Conservation (phyloP, 2,113 vertebrate genomes). For the Strigops habroptila region DNA sequence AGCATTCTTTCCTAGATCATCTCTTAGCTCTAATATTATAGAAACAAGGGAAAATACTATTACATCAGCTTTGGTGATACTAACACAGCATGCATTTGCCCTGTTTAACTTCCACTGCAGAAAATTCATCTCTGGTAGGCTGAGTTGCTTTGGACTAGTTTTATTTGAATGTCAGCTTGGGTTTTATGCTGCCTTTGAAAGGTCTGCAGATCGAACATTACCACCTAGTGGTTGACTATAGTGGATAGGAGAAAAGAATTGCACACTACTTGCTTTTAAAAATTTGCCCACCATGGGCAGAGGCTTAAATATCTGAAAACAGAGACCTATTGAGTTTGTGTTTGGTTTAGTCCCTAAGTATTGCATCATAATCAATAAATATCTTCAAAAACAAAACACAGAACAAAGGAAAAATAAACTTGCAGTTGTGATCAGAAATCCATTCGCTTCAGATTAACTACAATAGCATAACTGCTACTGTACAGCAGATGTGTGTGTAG, state of each 20-base stretch:
- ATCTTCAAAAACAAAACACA: neutral
- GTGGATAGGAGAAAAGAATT: neutral
- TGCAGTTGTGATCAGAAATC: neutral
- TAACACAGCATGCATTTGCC: neutral
- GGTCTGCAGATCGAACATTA: slow-evolving; percentile 21
- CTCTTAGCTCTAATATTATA: neutral
- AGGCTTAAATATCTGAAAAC: neutral
- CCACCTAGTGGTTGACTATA: slow-evolving; percentile 38
- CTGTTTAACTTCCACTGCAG: neutral
- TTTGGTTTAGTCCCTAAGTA: neutral
- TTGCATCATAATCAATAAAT: rapidly evolving
- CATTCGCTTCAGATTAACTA: neutral
- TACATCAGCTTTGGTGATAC: neutral
- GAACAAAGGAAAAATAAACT: neutral
- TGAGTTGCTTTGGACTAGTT: neutral
- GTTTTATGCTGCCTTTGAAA: neutral
- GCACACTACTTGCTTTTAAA: neutral
- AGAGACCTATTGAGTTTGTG: neutral
- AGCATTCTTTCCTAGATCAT: neutral
- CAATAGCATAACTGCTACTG: neutral
- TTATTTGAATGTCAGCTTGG: neutral
- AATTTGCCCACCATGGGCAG: neutral
- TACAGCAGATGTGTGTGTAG: neutral
- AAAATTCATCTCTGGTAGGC: neutral
- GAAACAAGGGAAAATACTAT: neutral